Evolutionary conservation across 2,888 invertebrate species (phyloP), one percentile per base, ranked within the genome.

Genomic region (Drosophila cognata): DNA sequence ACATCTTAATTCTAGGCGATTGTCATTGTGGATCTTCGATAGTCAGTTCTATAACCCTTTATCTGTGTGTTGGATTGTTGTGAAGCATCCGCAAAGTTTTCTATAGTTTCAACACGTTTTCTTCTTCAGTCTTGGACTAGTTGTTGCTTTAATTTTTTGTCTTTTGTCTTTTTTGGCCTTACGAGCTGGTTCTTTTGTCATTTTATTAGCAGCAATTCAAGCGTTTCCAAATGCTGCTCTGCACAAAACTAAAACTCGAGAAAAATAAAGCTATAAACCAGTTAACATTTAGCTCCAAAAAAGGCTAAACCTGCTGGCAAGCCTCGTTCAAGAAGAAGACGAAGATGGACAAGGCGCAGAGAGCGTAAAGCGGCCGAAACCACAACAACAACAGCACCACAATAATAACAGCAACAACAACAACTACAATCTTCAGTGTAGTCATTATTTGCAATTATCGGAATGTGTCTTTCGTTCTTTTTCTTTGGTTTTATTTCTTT

Each of bases 371-470:
- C 70, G 78, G 58, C 70, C 75, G 72, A 72, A 81, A 76, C 73
- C 68, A 56, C 71, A 74, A 62, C 55, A 74, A 11, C 41, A 46
- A 55, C 36, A 71, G 25, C 46, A 58, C 52, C 48, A 21, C 66
- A 56, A 66, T 43, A 64, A 36, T 50, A 31, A 68, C 62, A 57
- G 41, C 57, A 64, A 64, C 41, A 58, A 61, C 35, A 61, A 60
- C 62, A 68, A 80, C 70, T 62, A 70, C 74, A 69, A 80, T 62
- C 74, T 74, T 79, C 74, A 74, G 71, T 77, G 66, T 81, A 79
- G 80, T 88, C 89, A 89, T 87, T 87, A 90, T 87, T 87, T 88
- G 90, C 87, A 87, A 87, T 87, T 87, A 87, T 87, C 84, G 88
- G 88, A 80, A 82, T 88, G 86, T 81, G 71, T 74, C 89, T 82